Conservation (phyloP, 2,888 invertebrate species). For the Pammene fasciana region DNA sequence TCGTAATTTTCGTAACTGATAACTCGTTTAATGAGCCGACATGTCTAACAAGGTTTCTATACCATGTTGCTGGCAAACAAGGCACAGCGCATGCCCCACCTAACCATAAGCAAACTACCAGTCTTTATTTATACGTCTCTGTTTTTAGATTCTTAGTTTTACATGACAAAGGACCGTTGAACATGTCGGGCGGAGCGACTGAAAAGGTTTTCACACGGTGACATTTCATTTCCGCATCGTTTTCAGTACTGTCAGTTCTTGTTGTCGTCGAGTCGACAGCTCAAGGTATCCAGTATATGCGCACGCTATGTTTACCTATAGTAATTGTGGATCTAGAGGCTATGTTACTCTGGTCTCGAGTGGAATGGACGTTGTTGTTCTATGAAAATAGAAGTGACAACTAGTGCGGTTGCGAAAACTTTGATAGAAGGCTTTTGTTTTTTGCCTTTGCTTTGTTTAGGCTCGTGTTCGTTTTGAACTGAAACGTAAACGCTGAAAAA, state of each 20-base stretch:
- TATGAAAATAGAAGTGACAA: neutral
- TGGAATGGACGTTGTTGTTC: neutral
- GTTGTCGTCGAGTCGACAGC: neutral
- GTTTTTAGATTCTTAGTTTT: slow-evolving; percentile 16
- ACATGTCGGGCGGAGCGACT: slow-evolving; percentile 3
- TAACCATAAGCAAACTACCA: too few relatives aligned
- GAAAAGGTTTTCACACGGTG: slow-evolving; percentile 25
- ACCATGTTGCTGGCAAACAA: too few relatives aligned
- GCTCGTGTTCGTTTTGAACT: neutral
- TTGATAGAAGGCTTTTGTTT: slow-evolving; percentile 12
- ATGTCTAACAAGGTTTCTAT: too few relatives aligned
- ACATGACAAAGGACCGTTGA: slow-evolving; percentile 30
- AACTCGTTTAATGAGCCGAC: neutral
- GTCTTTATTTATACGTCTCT: neutral
- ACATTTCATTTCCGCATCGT: slow-evolving; percentile 32
- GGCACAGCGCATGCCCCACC: too few relatives aligned
- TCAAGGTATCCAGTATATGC: neutral
- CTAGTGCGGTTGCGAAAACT: slow-evolving; percentile 9
- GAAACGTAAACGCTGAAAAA: neutral
- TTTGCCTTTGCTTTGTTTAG: neutral
- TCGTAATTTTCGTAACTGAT: neutral
- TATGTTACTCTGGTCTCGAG: neutral
- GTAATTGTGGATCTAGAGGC: neutral
- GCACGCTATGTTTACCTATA: neutral
- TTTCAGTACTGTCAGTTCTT: slow-evolving; percentile 23